These are phyloP conservation scores for Wasmannia auropunctata DNA, from an alignment of 1,140 invertebrate genomes.

Conservation along the genomic window DNA sequence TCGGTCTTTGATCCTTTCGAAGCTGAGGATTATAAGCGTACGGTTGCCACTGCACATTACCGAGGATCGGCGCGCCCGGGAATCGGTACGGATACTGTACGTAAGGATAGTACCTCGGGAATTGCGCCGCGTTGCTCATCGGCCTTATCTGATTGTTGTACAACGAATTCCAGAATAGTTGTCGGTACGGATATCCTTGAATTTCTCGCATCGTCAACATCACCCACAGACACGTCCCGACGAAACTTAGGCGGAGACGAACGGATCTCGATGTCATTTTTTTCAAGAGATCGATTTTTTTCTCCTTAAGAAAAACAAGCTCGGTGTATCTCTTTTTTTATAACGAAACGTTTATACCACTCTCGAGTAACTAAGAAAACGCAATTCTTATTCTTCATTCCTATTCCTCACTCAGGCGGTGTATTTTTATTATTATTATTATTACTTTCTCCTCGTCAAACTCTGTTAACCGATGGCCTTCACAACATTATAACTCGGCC, in stretches of 20 bases:
- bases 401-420: neutral
- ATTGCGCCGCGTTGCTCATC: neutral
- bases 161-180: neutral
- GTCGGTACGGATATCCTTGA: neutral
- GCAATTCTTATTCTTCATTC: neutral
- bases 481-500: neutral
- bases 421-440: too few relatives aligned
- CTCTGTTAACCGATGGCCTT: neutral
- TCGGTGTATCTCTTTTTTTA: neutral
- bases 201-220: neutral
- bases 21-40: neutral
- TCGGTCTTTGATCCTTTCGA: neutral
- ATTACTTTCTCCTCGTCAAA: too few relatives aligned
- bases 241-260: neutral
- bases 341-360: neutral
- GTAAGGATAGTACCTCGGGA: neutral
- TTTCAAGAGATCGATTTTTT: neutral
- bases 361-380: neutral
- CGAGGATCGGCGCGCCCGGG: neutral
- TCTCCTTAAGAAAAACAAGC: neutral
- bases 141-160: neutral
- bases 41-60: neutral
- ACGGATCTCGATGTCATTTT: neutral
- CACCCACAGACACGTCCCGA: neutral
- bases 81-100: neutral